Conservation (phyloP, 2,797 vertebrate species). For the Hoplostethus mediterraneus region DNA sequence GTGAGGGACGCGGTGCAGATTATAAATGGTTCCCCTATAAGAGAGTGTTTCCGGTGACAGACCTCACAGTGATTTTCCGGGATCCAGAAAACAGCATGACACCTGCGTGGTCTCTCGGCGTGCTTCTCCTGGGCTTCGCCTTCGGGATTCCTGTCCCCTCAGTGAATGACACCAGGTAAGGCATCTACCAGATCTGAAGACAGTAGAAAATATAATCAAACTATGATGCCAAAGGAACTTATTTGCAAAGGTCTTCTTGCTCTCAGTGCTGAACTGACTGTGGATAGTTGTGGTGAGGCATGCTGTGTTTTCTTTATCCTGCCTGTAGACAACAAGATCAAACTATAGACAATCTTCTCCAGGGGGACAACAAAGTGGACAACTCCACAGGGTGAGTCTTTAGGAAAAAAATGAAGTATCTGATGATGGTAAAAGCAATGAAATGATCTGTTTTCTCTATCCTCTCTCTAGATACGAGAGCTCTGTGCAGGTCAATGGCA, state of each 20-base stretch:
- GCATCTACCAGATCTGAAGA: background rate
- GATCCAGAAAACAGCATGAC: conserved; percentile 12
- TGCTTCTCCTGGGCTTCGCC: conserved; percentile 27
- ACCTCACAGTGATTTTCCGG: background rate
- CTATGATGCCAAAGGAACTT: background rate
- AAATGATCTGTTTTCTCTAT: too few species aligned
- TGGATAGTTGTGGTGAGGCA: background rate
- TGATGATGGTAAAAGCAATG: background rate
- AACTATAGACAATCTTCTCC: background rate
- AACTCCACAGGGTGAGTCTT: conserved; percentile 42
- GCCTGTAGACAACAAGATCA: conserved; percentile 6
- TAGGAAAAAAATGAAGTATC: background rate
- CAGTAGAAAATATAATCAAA: background rate
- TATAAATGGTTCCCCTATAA: background rate
- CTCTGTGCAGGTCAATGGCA: background rate
- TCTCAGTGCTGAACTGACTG: background rate
- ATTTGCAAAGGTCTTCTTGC: background rate
- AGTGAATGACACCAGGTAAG: conserved; percentile 20
- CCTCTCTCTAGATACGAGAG: background rate
- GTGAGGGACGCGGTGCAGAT: background rate
- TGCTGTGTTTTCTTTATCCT: background rate
- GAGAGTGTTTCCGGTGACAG: too few species aligned
- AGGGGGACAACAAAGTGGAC: background rate
- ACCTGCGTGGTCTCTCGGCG: conserved; percentile 10
- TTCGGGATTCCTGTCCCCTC: conserved; percentile 15